Evolutionary conservation across 2,797 vertebrate species (phyloP), one percentile per base, ranked within the genome.

Genomic region (Syngnathus acus): DNA sequence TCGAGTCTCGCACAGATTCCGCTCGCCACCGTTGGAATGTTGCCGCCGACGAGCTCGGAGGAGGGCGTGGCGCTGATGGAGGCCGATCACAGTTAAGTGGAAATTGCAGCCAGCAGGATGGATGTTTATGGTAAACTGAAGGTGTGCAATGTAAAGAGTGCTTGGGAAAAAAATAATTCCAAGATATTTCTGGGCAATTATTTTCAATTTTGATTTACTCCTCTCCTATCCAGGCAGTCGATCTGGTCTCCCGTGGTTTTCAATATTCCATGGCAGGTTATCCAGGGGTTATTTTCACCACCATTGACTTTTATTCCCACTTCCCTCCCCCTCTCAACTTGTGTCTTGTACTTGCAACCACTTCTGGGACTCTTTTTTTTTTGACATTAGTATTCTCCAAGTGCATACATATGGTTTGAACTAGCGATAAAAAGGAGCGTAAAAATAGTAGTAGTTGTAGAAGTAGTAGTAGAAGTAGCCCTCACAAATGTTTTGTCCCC

Each of bases 11-110:
- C 5, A 67, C 14, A 73, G 40, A 84, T 78, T 81, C 75, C 77
- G 74, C 69, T 71, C 70, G 67, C 69, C 73, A 10, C 77, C 70
- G 64, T 32, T 72, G 77, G 82, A 81, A 82, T 78, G 68, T 61
- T 9, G 37, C 70, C 81, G 74, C 75, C 78, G 70, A 73, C 21
- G 11, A 23, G 53, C 26, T 57, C 2, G 72, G 70, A 13, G 81
- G 50, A 39, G 45, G 84, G 85, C 6, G 55, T 58, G 85, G 82
- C 60, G 65, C 32, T 32, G 32, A 32, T 32, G 32, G 32, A 32
- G 32, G 32, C 32, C 4, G 32, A 32, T 32, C 32, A 32, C 32
- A 32, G 32, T 32, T 32, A 32, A 32, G 32, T 32, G 3, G 26
- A 32, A 32, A 32, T 32, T 32, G 26, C 26, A 32, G 26, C 26